These are phyloP conservation scores for Diabrotica virgifera DNA, from an alignment of 1,140 invertebrate genomes.

Conservation along the genomic window DNA sequence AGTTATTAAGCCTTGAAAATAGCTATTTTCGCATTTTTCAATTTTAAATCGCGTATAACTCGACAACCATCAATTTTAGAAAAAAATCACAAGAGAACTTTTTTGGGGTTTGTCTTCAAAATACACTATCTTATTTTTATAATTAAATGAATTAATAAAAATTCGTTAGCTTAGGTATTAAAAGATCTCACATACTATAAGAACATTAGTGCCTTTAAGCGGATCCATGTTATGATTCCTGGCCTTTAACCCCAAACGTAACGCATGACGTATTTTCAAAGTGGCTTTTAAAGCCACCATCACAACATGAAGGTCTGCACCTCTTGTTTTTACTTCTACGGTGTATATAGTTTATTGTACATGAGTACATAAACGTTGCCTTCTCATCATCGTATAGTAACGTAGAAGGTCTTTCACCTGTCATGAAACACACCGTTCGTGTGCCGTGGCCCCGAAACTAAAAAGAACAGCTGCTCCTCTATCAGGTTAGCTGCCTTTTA, in stretches of 20 bases:
- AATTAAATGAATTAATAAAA: no score
- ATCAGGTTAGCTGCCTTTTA: slow-evolving; percentile 15
- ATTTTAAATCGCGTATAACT: no score
- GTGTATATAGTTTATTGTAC: neutral
- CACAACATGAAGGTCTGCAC: neutral
- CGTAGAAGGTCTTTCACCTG: slow-evolving; percentile 14
- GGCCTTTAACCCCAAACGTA: slow-evolving; percentile 1
- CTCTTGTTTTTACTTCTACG: neutral
- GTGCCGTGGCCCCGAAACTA: slow-evolving; percentile 4
- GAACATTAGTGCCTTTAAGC: no score
- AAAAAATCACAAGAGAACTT: no score
- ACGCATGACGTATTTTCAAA: neutral
- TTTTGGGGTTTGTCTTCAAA: no score
- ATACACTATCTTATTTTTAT: no score
- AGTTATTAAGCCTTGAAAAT: no score
- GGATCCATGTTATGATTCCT: neutral
- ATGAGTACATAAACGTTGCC: neutral
- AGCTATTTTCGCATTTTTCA: no score
- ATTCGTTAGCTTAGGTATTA: no score
- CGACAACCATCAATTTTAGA: no score
- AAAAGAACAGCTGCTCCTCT: neutral
- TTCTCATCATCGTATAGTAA: neutral
- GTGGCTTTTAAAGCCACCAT: neutral
- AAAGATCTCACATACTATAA: no score
- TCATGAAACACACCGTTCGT: neutral